These are phyloP conservation scores for Ligdia adustata DNA, from an alignment of 2,888 invertebrate genomes.

Conservation along the genomic window DNA sequence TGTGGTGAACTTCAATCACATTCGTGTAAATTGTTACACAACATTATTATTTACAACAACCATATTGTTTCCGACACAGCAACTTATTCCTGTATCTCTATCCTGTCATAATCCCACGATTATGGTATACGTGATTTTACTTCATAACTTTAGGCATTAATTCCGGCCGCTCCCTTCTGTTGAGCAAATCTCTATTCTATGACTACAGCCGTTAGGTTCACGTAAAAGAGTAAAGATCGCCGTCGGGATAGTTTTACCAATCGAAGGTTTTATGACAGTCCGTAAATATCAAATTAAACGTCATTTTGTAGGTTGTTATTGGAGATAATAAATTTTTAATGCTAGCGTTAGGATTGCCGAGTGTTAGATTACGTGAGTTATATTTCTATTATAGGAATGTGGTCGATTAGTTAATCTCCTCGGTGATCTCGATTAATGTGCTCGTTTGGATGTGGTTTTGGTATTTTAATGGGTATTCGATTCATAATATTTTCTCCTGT, in stretches of 20 bases:
- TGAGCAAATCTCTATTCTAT: slow-evolving; percentile 10
- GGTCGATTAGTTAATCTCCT: slow-evolving; percentile 10
- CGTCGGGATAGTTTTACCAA: slow-evolving; percentile 21
- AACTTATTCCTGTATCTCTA: slow-evolving; percentile 12
- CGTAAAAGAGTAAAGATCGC: background rate
- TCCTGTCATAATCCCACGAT: slow-evolving; percentile 20
- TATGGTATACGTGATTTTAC: slow-evolving; percentile 24
- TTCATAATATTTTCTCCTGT: too few relatives aligned
- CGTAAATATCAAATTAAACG: slow-evolving; percentile 26
- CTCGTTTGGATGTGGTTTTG: slow-evolving; percentile 1
- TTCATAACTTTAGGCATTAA: slow-evolving; percentile 25
- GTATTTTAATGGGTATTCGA: slow-evolving; percentile 11
- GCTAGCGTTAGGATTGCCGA: slow-evolving; percentile 12
- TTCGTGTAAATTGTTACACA: background rate
- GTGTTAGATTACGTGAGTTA: slow-evolving; percentile 20
- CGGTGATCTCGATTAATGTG: slow-evolving; percentile 19
- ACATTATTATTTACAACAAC: slow-evolving; percentile 13
- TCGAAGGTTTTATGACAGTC: slow-evolving; percentile 24
- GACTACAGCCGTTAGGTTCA: slow-evolving; percentile 1
- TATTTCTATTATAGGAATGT: slow-evolving; percentile 23
- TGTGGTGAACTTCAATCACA: slow-evolving; percentile 1
- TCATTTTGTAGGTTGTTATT: slow-evolving; percentile 28
- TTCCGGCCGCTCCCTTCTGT: slow-evolving; percentile 5
- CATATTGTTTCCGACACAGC: slow-evolving; percentile 15
- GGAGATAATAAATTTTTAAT: slow-evolving; percentile 27